phyloP scores from a whole-genome alignment of 2,888 invertebrate genomes.

The Harpalus rubripes region DNA sequence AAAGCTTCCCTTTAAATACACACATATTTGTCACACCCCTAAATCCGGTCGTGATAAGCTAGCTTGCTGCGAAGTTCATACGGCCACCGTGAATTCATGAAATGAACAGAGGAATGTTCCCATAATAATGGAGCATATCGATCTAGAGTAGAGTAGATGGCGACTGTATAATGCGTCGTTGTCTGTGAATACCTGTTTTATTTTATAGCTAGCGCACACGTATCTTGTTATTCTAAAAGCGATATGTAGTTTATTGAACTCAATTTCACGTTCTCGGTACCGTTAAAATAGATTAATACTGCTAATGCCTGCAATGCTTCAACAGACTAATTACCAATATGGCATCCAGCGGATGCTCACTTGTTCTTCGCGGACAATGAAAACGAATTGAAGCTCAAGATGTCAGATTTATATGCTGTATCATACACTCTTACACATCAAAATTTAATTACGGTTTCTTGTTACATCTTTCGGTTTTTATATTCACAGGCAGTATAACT shows the following conservation, averaged over 20 bases:
- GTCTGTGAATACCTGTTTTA: constrained; percentile 58
- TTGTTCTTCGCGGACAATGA: constrained; percentile 20
- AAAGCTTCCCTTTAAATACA: too few relatives aligned
- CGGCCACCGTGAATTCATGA: constrained; percentile 6
- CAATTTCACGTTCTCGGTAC: constrained; percentile 64
- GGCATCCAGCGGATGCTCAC: constrained; percentile 47
- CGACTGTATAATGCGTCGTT: constrained; percentile 51
- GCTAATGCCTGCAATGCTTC: constrained; percentile 60
- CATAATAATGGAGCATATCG: constrained; percentile 49
- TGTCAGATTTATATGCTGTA: background rate
- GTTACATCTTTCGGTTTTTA: constrained; percentile 3
- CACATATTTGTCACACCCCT: too few relatives aligned
- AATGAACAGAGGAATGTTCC: constrained; percentile 33
- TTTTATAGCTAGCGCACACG: constrained; percentile 55
- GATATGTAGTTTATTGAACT: constrained; percentile 67
- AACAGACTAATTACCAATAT: constrained; percentile 62
- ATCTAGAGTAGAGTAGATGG: constrained; percentile 46
- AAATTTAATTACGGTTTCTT: background rate
- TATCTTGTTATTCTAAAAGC: constrained; percentile 63
- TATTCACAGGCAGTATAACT: background rate
- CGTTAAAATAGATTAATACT: constrained; percentile 66
- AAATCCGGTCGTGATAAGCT: too few relatives aligned
- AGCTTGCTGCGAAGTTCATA: background rate
- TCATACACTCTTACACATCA: background rate
- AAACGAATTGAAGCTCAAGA: background rate